Base-by-base conservation (phyloP, 2,888 invertebrate genomes). In the Ariolimax columbianus region DNA sequence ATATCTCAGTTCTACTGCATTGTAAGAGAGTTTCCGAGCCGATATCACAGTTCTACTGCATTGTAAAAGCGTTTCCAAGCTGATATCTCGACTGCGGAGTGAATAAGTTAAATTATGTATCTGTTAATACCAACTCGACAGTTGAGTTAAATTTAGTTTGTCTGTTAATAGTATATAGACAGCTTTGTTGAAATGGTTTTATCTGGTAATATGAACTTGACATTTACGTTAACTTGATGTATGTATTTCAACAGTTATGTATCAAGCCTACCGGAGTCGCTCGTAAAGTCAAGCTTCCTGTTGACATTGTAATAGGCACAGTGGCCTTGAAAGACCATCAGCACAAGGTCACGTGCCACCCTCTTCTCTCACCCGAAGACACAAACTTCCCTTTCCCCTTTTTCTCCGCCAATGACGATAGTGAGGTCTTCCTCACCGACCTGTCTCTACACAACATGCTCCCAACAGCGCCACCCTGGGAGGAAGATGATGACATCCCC, bases 401-500 rank as follows among this genome's bases (percentile, higher is more conserved):
- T 83, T 91, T 91, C 88, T 91, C 89, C 78, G 91, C 91, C 87
- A 79, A 84, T 51, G 79, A 84, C 80, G 84, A 84, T 63, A 84
- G 84, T 63, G 84, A 87, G 86, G 87, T 87, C 30, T 86, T 84
- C 85, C 89, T 92, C 82, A 91, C 91, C 2, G 92, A 92, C 87
- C 89, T 91, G 84, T 88, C 89, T 72, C 89, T 89, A 80, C 87
- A 87, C 90, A 91, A 82, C 90, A 91, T 92, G 91, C 87, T 92
- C 77, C 92, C 92, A 14, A 91, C 92, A 80, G 91, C 92, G 0
- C 92, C 92, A 38, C 92, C 92, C 0, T 91, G 91, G 92, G 92
- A 92, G 72, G 92, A 92, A 70, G 91, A 92, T 82, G 92, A 92
- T 82, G 92, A 92, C 86, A 92, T 92, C 77, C 92, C 92, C 55